Percentiles rank a stretch among this genome's conserved stretches.
Evolutionary conservation across 2,888 invertebrate species (phyloP).

Genomic region (Drosophila barbarae): DNA sequence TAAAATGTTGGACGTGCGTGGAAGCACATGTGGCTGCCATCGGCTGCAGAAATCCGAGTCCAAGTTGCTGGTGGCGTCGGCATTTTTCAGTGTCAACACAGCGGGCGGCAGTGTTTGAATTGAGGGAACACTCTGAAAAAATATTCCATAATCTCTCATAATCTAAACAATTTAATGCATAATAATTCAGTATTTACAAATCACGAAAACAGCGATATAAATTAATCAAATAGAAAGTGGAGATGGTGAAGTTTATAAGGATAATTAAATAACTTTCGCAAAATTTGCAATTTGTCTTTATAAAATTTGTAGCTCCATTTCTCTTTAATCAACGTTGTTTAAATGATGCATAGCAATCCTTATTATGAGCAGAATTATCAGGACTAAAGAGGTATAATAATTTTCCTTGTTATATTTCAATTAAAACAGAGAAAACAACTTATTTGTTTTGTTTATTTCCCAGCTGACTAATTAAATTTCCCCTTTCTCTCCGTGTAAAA

Average conservation of each 20-base stretch:
- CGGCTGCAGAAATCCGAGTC: conserved; percentile 22
- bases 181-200: no score
- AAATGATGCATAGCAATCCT: neutral
- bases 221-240: neutral
- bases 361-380: neutral
- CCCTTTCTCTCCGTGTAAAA: conserved; percentile 8
- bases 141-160: neutral
- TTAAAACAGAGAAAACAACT: neutral
- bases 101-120: conserved; percentile 68
- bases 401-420: no score
- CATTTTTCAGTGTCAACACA: conserved; percentile 72
- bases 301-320: neutral
- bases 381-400: no score
- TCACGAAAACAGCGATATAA: no score
- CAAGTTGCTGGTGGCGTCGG: conserved; percentile 37
- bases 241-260: neutral
- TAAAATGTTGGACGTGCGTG: conserved; percentile 65
- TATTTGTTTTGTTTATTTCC: neutral
- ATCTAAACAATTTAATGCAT: no score
- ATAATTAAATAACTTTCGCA: neutral
- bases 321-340: neutral
- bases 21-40: conserved; percentile 37
- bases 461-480: neutral
- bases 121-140: conserved; percentile 8
- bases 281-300: neutral